Base-by-base conservation (phyloP, 2,113 vertebrate genomes). In the Ochotona curzoniae region DNA sequence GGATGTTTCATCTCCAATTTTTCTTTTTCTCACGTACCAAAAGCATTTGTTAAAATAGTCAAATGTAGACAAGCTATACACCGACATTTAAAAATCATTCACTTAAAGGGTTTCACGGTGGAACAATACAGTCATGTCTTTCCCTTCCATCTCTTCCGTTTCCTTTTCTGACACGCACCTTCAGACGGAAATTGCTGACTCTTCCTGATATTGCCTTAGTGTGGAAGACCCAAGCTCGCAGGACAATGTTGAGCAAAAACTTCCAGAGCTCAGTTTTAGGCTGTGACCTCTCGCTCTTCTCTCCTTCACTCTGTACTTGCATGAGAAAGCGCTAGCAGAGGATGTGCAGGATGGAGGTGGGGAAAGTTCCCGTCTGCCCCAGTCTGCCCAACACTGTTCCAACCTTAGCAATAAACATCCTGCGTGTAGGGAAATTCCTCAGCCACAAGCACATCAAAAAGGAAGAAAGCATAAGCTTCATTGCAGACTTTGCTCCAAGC, bases 81-180 rank as follows among this genome's bases (percentile, higher is more conserved):
- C 13, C 32, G 71, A 67, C 23, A 83, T 75, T 91, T 93, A 35
- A n/a, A 82, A 92, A 47, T 21, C 71, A 44, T 32, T 60, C 88
- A 60, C 75, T 61, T 51, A 35, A 82, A 7, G 44, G 23, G 11
- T 38, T 83, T 91, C 66, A 47, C 25, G 23, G 82, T 66, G 51
- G 11, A 74, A 18, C 71, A 87, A 10, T 20, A 15, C 4, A 74
- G 23, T 25, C 80, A 38, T 3, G 15, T 25, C 49, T 93, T 85
- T 38, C 32, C 30, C 17, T 63, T 75, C 64, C 30, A 54, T 60
- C 44, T 92, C 73, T 60, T 51, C 71, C 32, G 23, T n/a, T 30
- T 93, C 26, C 2, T 83, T 89, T 87, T 25, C 66, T 80, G 51
- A 71, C 23, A 57, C 20, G 90, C 28, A 83, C 13, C n/a, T 83